Base-by-base conservation (phyloP, 2,888 invertebrate genomes). In the Epistrophe grossulariae region DNA sequence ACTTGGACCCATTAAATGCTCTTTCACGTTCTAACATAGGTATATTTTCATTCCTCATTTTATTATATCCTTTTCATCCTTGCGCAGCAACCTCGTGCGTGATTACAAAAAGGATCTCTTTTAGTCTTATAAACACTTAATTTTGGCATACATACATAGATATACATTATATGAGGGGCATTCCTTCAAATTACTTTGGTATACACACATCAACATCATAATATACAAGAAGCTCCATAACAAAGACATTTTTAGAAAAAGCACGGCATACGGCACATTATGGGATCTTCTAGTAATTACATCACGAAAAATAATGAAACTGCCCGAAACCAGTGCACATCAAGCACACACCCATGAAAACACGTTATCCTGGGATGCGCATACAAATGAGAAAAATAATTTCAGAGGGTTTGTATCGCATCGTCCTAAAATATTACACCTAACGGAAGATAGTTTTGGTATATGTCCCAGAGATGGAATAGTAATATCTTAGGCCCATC, bases 301-400 rank as follows among this genome's bases (percentile, higher is more conserved):
- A 81, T 80, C 79, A 79, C 70, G 81, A 70, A 81, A 73, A 76
- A 71, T 70, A 84, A 84, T 80, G 80, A 80, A 84, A 77, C 71
- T 79, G 71, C 19, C 74, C 73, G 48, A 52, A 52, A 64, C 19
- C 52, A 66, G 38, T 52, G 52, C 52, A 52, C 45, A 35, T 10
- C 19, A 24, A n/a, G 24, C 24, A 62, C 19, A 13, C 55, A 15
- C 38, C 48, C 45, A 45, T 35, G 55, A 43, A 50, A 45, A 55
- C 38, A 13, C 19, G 19, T 50, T 70, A 70, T 57, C 48, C 45
- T 70, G 57, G 57, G 28, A 73, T 70, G 59, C 43, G 31, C 50
- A 77, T 66, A 77, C 71, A 77, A 77, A 77, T 72, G 77, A 82
- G 64, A 45, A 81, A 71, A 60, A 38, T 70, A 11, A 19, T 68